Evolutionary conservation across 2,113 vertebrate species (phyloP).

Genomic region (Eudyptes chrysolophus): DNA sequence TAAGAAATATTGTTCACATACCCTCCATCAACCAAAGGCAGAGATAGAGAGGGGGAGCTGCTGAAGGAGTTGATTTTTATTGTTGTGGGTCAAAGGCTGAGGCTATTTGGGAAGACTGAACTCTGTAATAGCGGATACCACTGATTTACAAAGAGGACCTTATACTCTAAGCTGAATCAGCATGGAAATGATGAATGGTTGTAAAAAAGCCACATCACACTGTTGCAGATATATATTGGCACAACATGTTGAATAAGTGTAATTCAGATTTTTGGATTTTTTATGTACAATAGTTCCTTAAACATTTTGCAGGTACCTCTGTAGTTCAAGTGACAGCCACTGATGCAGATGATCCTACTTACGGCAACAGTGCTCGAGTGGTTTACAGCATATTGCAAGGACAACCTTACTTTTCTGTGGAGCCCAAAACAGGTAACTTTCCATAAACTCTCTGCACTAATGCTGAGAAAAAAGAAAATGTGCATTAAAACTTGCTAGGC

Average conservation of each 20-base stretch:
- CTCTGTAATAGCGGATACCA: background rate
- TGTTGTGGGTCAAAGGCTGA: background rate
- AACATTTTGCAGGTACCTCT: constrained; percentile 84
- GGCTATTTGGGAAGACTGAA: background rate
- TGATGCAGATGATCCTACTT: constrained; percentile 95
- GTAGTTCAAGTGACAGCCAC: constrained; percentile 96
- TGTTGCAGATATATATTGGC: background rate
- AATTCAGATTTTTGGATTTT: background rate
- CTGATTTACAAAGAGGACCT: background rate
- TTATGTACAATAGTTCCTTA: background rate
- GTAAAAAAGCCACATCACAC: background rate
- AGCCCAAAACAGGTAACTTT: constrained; percentile 91
- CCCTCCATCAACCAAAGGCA: background rate
- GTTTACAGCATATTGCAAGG: constrained; percentile 96
- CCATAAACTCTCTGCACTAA: background rate
- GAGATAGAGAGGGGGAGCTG: background rate
- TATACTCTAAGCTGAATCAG: background rate
- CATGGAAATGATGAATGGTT: background rate
- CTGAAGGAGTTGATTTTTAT: background rate
- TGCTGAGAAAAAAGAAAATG: background rate
- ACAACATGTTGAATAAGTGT: background rate
- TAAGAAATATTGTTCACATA: background rate
- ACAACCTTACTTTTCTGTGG: constrained; percentile 97
- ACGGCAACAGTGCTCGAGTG: constrained; percentile 94
- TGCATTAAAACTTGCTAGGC: background rate